Conservation (phyloP, 2,113 vertebrate genomes). For the Oophaga pumilio region DNA sequence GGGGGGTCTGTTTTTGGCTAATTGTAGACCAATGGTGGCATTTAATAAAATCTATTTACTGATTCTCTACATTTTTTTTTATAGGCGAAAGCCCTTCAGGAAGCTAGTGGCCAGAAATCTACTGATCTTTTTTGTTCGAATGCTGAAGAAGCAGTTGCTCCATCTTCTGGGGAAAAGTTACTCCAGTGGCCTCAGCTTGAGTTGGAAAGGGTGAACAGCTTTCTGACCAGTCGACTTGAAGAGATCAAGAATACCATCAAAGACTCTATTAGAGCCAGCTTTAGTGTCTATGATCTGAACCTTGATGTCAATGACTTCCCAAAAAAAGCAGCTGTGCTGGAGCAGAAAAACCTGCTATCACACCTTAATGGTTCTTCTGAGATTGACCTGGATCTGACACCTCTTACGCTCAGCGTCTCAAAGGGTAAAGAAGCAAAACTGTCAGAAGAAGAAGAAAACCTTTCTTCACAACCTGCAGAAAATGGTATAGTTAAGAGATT, state of each 20-base stretch:
- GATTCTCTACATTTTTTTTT: background rate
- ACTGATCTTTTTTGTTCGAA: conserved; percentile 67
- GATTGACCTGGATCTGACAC: conserved; percentile 92
- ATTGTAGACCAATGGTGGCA: background rate
- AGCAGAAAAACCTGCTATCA: conserved; percentile 86
- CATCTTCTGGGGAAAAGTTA: conserved; percentile 73
- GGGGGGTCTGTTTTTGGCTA: too few species aligned
- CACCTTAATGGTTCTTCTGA: conserved; percentile 90
- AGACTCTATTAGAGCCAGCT: conserved; percentile 93
- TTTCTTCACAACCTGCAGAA: conserved; percentile 60
- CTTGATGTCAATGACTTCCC: conserved; percentile 92
- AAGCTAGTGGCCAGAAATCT: conserved; percentile 70
- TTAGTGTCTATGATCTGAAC: conserved; percentile 93
- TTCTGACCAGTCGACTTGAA: conserved; percentile 93
- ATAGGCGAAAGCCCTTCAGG: conserved; percentile 90
- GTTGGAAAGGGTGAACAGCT: conserved; percentile 94
- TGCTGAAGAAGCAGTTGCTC: conserved; percentile 63
- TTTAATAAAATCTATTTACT: background rate
- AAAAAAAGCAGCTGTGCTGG: conserved; percentile 88
- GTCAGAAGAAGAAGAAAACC: conserved; percentile 59
- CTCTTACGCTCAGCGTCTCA: conserved; percentile 85
- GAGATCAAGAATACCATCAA: conserved; percentile 98
- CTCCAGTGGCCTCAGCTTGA: conserved; percentile 93
- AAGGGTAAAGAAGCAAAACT: conserved; percentile 79
- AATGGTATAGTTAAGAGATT: conserved; percentile 85